Evolutionary conservation across 2,888 invertebrate species (phyloP), one percentile per base, ranked within the genome.

Genomic region (Sesamia inferens): DNA sequence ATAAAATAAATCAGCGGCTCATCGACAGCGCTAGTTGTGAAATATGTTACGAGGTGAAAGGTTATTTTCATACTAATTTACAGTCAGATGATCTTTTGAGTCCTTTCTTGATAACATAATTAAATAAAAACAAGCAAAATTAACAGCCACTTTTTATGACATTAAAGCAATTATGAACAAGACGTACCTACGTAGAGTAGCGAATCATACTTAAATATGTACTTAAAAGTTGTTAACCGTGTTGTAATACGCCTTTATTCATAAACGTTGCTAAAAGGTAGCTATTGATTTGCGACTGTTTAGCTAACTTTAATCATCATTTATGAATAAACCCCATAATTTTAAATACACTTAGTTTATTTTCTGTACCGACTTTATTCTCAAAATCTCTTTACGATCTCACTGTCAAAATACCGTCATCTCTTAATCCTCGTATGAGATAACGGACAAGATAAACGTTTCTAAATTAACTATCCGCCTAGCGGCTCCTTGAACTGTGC

Each of bases 401-500:
- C 51, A 51, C n/a, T 54, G 10, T n/a, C 51, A 80, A 88, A 90
- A 55, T 24, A 54, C 42, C 44, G 70, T 55, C 44, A 42, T 0
- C 71, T 13, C 10, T 39, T 72, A 59, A 39, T 57, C 51, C 16
- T 13, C 6, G 47, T 14, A 55, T 76, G 68, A 67, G 51, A 58
- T 68, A 74, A 74, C 65, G 48, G 62, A 70, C 51, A 70, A 66
- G 14, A 71, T 71, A 64, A 68, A 58, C 61, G 63, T 83, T 80
- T 75, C 75, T 68, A 64, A 54, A 22, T 44, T 81, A 76, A 82
- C 59, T 65, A 70, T 61, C 22, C 59, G 67, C 31, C 44, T 16
- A 22, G 44, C 22, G 16, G 63, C 77, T 71, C 76, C 82, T 82
- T 87, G 83, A 85, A 82, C 84, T 79, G 72, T 81, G 85, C 82